Evolutionary conservation across 2,888 invertebrate genomes (phyloP), one percentile per base, ranked within the genome.

Genomic region (Gandaritis pyraliata): DNA sequence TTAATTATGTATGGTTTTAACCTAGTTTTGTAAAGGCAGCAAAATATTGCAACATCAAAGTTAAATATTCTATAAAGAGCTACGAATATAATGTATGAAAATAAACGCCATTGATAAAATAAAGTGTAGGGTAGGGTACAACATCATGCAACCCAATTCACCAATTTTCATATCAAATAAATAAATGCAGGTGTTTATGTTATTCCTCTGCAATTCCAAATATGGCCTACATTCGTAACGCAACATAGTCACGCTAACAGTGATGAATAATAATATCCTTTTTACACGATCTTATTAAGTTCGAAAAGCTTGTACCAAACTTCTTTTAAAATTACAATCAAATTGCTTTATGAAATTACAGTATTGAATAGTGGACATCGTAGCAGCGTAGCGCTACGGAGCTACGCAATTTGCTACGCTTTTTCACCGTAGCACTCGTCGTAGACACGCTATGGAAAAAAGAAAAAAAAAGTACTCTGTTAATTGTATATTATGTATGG

Each of bases 201-300:
- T 12, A 18, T 36, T 30, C 16, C 43, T 41, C 30, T 30, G 30
- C 55, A 57, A 57, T 57, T 49, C 43, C 43, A 23, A 57, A 57
- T 57, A 49, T 49, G 57, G 18, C 57, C 57, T 57, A 48, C 5
- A 49, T 57, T 49, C n/a, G 18, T 43, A 49, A 57, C 43, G 49
- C n/a, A 43, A 18, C 16, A 11, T 10, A 13, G 49, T 57, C 57
- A 49, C 57, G 57, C 48, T 30, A 57, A 33, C 49, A 12, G 18
- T 48, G 41, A 43, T 49, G 43, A 49, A 49, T n/a, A n/a, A n/a
- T n/a, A n/a, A n/a, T 45, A 45, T 45, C 16, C 52, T 33, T 33
- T 43, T 33, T 36, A 41, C 55, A 56, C 47, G 48, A 39, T 56
- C 30, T 15, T 16, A 33, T 33, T 33, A 33, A 33, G 33, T 33